Evolutionary conservation across 2,797 vertebrate species (phyloP).

Genomic region (Pseudochaenichthys georgianus): DNA sequence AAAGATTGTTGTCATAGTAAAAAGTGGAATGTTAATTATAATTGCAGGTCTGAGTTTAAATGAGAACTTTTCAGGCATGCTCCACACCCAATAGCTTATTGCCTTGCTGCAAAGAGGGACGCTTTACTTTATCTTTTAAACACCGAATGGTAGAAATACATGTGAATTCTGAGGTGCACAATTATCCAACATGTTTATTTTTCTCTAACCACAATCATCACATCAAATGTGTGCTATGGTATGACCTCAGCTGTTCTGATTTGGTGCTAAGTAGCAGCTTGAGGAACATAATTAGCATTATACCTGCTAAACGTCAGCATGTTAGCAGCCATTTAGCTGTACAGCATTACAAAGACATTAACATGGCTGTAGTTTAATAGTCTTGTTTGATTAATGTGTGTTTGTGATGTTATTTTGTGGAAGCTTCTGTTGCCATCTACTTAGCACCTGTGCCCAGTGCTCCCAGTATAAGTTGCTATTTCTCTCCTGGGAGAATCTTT

Average conservation of each 20-base stretch:
- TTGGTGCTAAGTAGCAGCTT: too few relatives aligned
- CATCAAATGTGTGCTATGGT: not conserved
- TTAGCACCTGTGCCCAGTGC: not conserved
- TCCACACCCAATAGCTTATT: not conserved
- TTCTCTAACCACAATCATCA: not conserved
- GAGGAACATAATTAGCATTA: too few relatives aligned
- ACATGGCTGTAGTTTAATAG: too few relatives aligned
- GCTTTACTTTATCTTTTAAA: not conserved
- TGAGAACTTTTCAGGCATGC: too few relatives aligned
- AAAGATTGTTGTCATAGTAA: not conserved
- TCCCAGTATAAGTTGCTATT: not conserved
- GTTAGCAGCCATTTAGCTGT: too few relatives aligned
- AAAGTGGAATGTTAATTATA: too few relatives aligned
- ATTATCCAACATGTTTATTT: not conserved
- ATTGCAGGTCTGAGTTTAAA: too few relatives aligned
- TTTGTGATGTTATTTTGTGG: too few relatives aligned
- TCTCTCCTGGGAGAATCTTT: not conserved
- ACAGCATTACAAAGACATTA: too few relatives aligned
- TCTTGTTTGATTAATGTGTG: not conserved
- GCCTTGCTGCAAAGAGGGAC: not conserved
- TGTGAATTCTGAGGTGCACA: not conserved
- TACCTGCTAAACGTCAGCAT: too few relatives aligned
- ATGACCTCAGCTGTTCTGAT: too few relatives aligned
- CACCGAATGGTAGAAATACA: not conserved
- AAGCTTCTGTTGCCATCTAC: too few relatives aligned